A percentile compares a stretch with the other conserved stretches of the same genome.
These are phyloP conservation scores for Geotrupes spiniger DNA, from an alignment of 2,888 invertebrate species.

Conservation along the genomic window DNA sequence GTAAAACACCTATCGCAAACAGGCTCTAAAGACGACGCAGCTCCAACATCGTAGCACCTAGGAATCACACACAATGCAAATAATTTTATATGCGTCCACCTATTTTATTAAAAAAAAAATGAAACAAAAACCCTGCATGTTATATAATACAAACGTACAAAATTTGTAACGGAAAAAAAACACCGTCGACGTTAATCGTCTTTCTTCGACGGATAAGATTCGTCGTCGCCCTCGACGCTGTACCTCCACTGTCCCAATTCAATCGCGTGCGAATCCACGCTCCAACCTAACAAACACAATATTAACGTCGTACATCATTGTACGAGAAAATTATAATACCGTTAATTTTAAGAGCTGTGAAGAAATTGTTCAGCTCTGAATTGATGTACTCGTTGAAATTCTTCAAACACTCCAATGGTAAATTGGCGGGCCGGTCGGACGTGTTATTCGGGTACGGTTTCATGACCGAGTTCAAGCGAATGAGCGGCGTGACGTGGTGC, in stretches of 20 bases:
- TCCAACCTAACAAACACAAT: conserved; percentile 42
- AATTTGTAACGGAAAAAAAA: not conserved
- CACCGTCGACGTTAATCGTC: too few relatives aligned
- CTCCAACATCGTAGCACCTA: conserved; percentile 32
- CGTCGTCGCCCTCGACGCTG: conserved; percentile 12
- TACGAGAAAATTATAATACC: conserved; percentile 30
- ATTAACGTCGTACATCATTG: conserved; percentile 4
- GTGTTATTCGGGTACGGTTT: conserved; percentile 35
- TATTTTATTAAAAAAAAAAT: conserved; percentile 19
- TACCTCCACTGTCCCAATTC: conserved; percentile 45
- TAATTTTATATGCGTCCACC: conserved; percentile 29
- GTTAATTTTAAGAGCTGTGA: conserved; percentile 43
- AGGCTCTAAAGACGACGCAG: conserved; percentile 53
- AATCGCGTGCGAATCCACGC: conserved; percentile 42
- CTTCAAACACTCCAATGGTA: conserved; percentile 35
- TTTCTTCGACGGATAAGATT: not conserved
- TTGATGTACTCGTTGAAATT: conserved; percentile 41
- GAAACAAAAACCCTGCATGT: conserved; percentile 6
- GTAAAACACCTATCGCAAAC: conserved; percentile 93
- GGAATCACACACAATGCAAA: conserved; percentile 22
- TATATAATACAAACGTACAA: too few relatives aligned
- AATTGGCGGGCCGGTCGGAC: conserved; percentile 26
- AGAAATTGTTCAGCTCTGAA: conserved; percentile 43
- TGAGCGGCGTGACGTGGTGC: conserved; percentile 42
- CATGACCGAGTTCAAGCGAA: conserved; percentile 40